A percentile compares a stretch with the other conserved stretches of the same genome.
Evolutionary conservation across 2,113 vertebrate species (phyloP).

Genomic region (Athene noctua): DNA sequence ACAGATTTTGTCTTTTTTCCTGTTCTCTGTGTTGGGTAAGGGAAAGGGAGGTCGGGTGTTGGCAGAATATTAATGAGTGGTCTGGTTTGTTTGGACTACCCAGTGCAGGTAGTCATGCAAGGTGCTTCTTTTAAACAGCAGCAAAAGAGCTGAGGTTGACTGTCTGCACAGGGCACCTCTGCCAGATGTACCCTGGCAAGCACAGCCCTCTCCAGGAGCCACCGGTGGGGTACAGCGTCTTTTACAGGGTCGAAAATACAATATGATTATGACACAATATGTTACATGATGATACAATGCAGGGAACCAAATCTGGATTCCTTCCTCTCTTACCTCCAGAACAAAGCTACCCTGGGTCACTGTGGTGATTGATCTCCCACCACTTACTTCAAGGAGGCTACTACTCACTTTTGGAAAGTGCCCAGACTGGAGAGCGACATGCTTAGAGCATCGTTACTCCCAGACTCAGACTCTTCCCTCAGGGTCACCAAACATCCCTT

Average conservation of each 20-base stretch:
- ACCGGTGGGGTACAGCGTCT: not conserved
- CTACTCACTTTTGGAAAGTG: not conserved
- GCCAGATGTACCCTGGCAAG: not conserved
- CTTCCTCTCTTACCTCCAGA: not conserved
- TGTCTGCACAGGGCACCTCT: not conserved
- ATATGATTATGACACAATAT: not conserved
- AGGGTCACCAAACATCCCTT: not conserved
- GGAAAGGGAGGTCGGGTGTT: not conserved
- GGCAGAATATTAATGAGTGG: not conserved
- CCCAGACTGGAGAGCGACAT: not conserved
- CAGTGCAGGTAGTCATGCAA: rapidly evolving
- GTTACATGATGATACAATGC: not conserved
- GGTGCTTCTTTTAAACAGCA: not conserved
- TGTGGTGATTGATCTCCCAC: not conserved
- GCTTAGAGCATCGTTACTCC: not conserved
- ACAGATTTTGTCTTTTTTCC: not conserved
- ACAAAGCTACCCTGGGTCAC: not conserved
- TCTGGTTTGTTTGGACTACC: not conserved
- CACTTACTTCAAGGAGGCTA: not conserved
- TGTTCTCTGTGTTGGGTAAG: not conserved
- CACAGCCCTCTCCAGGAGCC: not conserved
- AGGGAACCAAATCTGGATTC: not conserved
- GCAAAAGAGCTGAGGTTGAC: not conserved
- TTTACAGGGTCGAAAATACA: not conserved
- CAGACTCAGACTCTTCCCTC: not conserved